Evolutionary conservation across 2,888 invertebrate species (phyloP).

Genomic region (Steromphala cineraria): DNA sequence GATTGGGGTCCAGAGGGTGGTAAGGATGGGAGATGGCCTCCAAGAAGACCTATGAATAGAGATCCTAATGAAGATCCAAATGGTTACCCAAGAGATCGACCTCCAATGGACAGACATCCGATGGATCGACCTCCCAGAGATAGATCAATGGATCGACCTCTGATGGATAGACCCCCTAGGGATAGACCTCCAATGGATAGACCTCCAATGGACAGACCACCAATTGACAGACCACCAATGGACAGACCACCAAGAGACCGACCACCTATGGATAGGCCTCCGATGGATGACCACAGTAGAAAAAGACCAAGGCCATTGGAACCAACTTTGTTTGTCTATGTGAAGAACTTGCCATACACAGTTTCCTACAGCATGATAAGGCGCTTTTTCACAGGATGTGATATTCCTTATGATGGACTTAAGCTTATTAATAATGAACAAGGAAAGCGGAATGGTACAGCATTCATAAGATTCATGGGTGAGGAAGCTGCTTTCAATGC

Average conservation of each 20-base stretch:
- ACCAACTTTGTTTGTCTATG: constrained; percentile 3
- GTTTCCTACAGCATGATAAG: constrained; percentile 88
- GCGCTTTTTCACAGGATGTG: constrained; percentile 86
- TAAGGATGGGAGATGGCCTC: constrained; percentile 16
- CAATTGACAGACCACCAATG: background rate
- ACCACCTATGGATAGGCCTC: background rate
- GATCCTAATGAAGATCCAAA: background rate
- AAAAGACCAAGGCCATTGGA: background rate
- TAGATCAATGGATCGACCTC: background rate
- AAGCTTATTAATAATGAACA: constrained; percentile 89
- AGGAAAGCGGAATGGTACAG: constrained; percentile 86
- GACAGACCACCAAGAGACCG: background rate
- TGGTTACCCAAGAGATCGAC: background rate
- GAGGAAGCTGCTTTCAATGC: constrained; percentile 84
- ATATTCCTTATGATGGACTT: constrained; percentile 88
- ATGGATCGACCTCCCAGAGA: background rate
- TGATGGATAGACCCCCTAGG: background rate
- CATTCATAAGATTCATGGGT: constrained; percentile 86
- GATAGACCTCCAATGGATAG: background rate
- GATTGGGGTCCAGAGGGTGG: constrained; percentile 13
- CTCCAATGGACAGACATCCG: background rate
- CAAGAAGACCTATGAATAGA: background rate
- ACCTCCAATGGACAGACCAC: background rate
- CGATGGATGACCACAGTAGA: background rate
- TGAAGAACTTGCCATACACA: constrained; percentile 79